phyloP scores from a whole-genome alignment of 2,888 invertebrate species.

The Orthosia incerta region DNA sequence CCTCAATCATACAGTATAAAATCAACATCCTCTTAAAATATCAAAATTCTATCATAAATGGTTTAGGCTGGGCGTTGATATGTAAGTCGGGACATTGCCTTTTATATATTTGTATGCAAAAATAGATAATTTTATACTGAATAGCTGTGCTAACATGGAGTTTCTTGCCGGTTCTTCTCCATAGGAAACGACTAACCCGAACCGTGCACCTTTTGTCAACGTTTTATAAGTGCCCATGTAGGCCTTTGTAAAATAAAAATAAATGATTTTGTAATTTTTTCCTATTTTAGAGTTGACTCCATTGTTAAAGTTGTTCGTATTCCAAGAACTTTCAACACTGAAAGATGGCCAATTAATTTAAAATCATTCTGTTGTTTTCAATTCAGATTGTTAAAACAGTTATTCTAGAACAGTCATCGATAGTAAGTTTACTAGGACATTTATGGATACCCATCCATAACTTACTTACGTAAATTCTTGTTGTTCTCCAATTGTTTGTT shows the following conservation, averaged over 20 bases:
- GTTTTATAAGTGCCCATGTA: too few species aligned
- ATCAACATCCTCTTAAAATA: too few species aligned
- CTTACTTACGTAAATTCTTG: conserved; percentile 15
- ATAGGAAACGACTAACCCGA: too few species aligned
- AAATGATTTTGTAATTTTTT: too few species aligned
- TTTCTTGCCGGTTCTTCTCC: too few species aligned
- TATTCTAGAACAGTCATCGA: background rate
- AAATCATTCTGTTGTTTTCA: background rate
- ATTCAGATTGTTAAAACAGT: background rate
- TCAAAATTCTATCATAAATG: too few species aligned
- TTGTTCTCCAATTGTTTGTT: conserved; percentile 27
- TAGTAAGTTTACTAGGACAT: background rate
- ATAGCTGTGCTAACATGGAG: background rate
- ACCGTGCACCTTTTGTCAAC: too few species aligned
- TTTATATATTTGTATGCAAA: background rate
- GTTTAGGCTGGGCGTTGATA: too few species aligned
- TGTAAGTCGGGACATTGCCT: too few species aligned
- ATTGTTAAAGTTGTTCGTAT: background rate
- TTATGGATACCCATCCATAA: too few species aligned
- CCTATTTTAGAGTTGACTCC: background rate
- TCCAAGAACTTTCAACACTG: background rate
- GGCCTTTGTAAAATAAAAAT: too few species aligned
- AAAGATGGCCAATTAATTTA: background rate
- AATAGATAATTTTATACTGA: background rate
- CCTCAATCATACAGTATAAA: too few species aligned